Base-by-base conservation (phyloP, 2,888 invertebrate genomes). In the Smittia aterrima region DNA sequence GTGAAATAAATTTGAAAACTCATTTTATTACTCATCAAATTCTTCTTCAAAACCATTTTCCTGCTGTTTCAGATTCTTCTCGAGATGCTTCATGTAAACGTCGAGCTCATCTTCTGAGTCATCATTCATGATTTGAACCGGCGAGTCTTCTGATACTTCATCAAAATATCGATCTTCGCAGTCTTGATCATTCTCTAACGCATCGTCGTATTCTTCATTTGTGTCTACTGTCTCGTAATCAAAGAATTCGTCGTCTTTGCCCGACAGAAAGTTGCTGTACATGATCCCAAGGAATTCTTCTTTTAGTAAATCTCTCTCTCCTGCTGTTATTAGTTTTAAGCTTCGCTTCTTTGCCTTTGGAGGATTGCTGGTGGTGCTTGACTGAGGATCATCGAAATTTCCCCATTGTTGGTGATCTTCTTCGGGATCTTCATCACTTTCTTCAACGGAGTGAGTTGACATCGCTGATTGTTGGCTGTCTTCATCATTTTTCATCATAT, bases 131-230 rank as follows among this genome's bases (percentile, higher is more conserved):
- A 22, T 32, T 32, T 54, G 41, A 54, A 41, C 20, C 53, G 38
- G 13, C 7, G 68, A 41, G 6, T 70, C 70, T 20, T 58, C 18
- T 58, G 75, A 85, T 81, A 94, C 94, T 1, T 90, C 89, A 81
- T 95, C 94, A 84, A 96, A 96, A 81, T 96, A 96, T 79, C 89
- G 90, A 78, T 96, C 96, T 82, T 96, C 94, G 77, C 90, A 92
- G 83, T 96, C 96, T 78, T 89, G 89, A 54, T 88, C 88, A 75
- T 89, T 82, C 72, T 91, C 86, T 75, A 90, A 89, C 76, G 90
- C 80, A 78, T 89, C 87, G 82, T 96, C 96, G 82, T 92, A 92
- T 72, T 89, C 89, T 58, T 90, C 87, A 84, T 95, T 91, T 77
- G 89, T 85, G 81, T 96, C 96, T 1, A 96, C 90, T 76, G 85